Evolutionary conservation across 2,888 invertebrate genomes (phyloP), one percentile per base, ranked within the genome.

Genomic region (Dilophus febrilis): DNA sequence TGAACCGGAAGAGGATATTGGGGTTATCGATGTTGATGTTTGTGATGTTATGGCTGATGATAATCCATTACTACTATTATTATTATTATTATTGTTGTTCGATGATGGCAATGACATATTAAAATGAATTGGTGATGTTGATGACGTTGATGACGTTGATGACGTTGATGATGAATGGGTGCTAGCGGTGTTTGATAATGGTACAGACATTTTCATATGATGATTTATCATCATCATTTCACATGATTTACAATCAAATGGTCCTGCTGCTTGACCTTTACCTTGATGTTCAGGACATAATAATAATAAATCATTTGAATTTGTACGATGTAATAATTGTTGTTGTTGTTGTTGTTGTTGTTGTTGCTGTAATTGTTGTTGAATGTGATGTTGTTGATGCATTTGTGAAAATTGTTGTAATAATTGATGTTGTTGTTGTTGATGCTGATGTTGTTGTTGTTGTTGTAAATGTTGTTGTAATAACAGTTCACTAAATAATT

Each of bases 221-320:
- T 26, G 27, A 13, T n/a, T 29, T 8, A 8, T 29, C 29, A 4
- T 40, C 26, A 44, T 34, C 41, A 61, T 44, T 49, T 64, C 63
- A 42, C 63, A 61, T 13, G 51, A 51, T 43, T 62, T 62, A 44
- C 62, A 61, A 43, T 61, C 64, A 18, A 55, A n/a, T n/a, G n/a
- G n/a, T n/a, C n/a, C n/a, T n/a, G n/a, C n/a, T n/a, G n/a, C n/a
- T n/a, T n/a, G n/a, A n/a, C n/a, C n/a, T n/a, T n/a, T 49, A 12
- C 57, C 58, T 35, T 58, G 49, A 49, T 63, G 61, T 12, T 61
- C 59, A 12, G 53, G 46, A 40, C 63, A 63, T 19, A 39, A 34
- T 8, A 32, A 18, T 29, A 14, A 18, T 11, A 22, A 11, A 42
- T 46, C 19, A 46, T 33, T 35, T 6, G 14, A 12, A 27, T 27